Evolutionary conservation across 2,797 vertebrate species (phyloP).

Genomic region (Hyperoplus immaculatus): DNA sequence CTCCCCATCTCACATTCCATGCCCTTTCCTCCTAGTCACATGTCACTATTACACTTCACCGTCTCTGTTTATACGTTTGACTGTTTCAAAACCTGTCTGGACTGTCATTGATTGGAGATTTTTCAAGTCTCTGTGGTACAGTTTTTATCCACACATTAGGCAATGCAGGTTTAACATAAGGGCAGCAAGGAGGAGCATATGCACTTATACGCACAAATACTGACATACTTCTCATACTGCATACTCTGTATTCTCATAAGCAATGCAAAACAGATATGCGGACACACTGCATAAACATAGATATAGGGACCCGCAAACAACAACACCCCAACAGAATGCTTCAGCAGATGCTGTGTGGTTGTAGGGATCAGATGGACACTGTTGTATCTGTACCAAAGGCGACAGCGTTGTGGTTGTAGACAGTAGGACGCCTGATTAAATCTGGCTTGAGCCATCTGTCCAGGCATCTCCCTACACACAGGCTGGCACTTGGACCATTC

Average conservation of each 20-base stretch:
- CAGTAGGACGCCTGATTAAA: slow-evolving; percentile 61
- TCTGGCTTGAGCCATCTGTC: slow-evolving; percentile 73
- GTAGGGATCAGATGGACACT: slow-evolving; percentile 66
- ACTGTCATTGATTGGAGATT: background rate
- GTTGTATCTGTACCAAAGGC: slow-evolving; percentile 53
- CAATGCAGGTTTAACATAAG: background rate
- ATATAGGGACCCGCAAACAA: background rate
- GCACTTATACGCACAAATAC: background rate
- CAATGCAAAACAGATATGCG: slow-evolving; percentile 7
- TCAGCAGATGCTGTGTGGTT: slow-evolving; percentile 68
- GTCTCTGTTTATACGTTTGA: background rate
- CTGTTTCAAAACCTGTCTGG: background rate
- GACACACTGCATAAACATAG: slow-evolving; percentile 1
- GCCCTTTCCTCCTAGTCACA: background rate
- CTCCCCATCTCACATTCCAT: background rate
- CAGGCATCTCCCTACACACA: slow-evolving; percentile 37
- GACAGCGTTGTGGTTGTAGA: slow-evolving; percentile 59
- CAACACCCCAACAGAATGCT: slow-evolving; percentile 40
- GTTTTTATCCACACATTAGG: background rate
- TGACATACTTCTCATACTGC: background rate
- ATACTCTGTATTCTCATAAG: background rate
- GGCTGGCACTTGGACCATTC: slow-evolving; percentile 21
- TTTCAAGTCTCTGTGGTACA: background rate
- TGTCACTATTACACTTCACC: background rate
- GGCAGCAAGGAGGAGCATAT: slow-evolving; percentile 18